phyloP scores from a whole-genome alignment of 2,797 vertebrate genomes.

The Enteromius afrohamiltoni region DNA sequence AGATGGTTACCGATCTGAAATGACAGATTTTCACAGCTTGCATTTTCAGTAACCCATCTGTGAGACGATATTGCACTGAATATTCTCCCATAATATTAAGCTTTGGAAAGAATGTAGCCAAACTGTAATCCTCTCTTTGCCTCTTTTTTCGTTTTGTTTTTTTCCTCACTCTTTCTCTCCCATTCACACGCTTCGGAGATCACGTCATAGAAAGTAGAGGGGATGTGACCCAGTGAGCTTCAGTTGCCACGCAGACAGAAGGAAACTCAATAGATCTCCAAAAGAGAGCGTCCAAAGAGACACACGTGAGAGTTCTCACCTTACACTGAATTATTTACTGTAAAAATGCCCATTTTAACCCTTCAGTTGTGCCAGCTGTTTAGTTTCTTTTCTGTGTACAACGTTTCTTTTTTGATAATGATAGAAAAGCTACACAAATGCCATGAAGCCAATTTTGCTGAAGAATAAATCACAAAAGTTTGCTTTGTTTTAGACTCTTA shows the following conservation, averaged over 20 bases:
- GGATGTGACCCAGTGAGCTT: slow-evolving; percentile 25
- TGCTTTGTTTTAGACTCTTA: slow-evolving; percentile 12
- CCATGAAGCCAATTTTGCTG: not conserved
- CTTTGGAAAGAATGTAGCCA: not conserved
- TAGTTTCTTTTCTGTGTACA: not conserved
- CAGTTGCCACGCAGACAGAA: slow-evolving; percentile 38
- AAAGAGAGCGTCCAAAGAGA: slow-evolving; percentile 8
- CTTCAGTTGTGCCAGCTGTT: not conserved
- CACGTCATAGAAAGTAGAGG: slow-evolving; percentile 37
- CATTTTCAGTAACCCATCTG: slow-evolving; percentile 25
- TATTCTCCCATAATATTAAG: slow-evolving; percentile 5
- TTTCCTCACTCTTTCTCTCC: not conserved
- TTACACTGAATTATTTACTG: slow-evolving; percentile 56
- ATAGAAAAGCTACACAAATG: not conserved
- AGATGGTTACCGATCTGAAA: slow-evolving; percentile 19
- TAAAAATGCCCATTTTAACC: slow-evolving; percentile 33
- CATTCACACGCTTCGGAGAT: slow-evolving; percentile 19
- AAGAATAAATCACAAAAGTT: not conserved
- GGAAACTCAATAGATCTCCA: slow-evolving; percentile 49
- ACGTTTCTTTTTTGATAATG: not conserved
- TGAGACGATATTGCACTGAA: not conserved
- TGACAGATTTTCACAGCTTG: slow-evolving; percentile 38
- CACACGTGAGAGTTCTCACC: slow-evolving; percentile 9
- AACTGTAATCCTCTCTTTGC: not conserved
- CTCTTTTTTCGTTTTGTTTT: not conserved